These are phyloP conservation scores for Anser brachyrhynchus DNA, from an alignment of 2,113 vertebrate genomes.

Conservation along the genomic window DNA sequence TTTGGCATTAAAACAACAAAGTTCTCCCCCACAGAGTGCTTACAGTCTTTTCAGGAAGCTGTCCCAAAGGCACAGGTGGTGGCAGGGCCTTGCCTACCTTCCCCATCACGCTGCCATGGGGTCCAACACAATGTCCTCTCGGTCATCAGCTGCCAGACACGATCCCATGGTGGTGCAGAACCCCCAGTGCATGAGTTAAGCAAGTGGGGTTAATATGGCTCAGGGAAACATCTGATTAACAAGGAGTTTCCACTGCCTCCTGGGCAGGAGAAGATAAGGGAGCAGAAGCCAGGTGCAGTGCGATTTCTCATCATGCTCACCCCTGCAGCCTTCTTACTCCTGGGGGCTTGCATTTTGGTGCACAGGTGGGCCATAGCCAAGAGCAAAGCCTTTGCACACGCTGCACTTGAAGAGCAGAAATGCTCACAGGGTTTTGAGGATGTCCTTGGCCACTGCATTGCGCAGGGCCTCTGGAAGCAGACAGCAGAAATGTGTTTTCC, in stretches of 20 bases:
- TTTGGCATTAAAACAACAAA: not conserved
- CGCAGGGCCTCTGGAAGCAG: not conserved
- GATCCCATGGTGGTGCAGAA: not conserved
- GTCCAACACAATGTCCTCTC: not conserved
- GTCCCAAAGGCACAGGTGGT: not conserved
- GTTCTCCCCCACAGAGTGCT: not conserved
- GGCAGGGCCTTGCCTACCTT: not conserved
- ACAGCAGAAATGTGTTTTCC: not conserved
- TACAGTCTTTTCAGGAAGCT: not conserved
- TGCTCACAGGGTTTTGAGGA: not conserved
- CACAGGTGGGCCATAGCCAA: not conserved
- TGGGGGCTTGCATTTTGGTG: not conserved
- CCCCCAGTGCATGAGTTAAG: rapidly evolving
- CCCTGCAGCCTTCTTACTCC: not conserved
- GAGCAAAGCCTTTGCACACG: not conserved
- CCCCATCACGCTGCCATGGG: not conserved
- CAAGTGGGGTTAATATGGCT: not conserved
- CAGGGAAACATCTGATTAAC: not conserved
- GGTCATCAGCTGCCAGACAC: not conserved
- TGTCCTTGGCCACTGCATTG: not conserved
- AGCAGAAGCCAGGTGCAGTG: not conserved
- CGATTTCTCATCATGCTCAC: not conserved
- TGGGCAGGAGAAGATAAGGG: not conserved
- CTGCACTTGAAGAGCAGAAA: not conserved
- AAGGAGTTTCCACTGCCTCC: not conserved